phyloP scores from a whole-genome alignment of 2,888 invertebrate genomes.

The Mamestra brassicae region DNA sequence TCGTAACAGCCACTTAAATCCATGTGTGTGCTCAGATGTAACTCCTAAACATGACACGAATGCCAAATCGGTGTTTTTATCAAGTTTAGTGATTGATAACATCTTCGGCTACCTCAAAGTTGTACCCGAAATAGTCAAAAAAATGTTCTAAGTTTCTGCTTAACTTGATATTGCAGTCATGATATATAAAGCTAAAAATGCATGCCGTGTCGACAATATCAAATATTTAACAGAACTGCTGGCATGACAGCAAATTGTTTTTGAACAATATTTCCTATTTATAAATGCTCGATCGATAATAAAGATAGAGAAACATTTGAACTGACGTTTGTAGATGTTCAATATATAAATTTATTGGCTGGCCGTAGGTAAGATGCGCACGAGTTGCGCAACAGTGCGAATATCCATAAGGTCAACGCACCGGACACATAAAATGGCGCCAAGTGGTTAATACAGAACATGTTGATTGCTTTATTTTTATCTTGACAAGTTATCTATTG shows the following conservation, averaged over 20 bases:
- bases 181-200: background rate
- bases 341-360: conserved; percentile 67
- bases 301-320: conserved; percentile 43
- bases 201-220: conserved; percentile 18
- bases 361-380: conserved; percentile 73
- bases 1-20: conserved; percentile 69
- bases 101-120: conserved; percentile 36
- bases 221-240: conserved; percentile 30
- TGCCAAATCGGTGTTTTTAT: conserved; percentile 28
- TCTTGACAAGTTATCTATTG: conserved; percentile 59
- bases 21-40: conserved; percentile 63
- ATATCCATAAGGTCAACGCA: conserved; percentile 80
- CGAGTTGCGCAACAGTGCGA: conserved; percentile 80
- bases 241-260: conserved; percentile 32
- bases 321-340: conserved; percentile 46
- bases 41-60: conserved; percentile 38
- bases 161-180: conserved; percentile 11
- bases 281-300: conserved; percentile 39
- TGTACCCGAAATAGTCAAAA: conserved; percentile 18
- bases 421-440: conserved; percentile 79
- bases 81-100: conserved; percentile 19
- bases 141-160: conserved; percentile 9
- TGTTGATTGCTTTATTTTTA: conserved; percentile 59
- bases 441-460: conserved; percentile 52
- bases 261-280: conserved; percentile 36